Conservation (phyloP, 2,113 vertebrate genomes). For the Nicator chloris region DNA sequence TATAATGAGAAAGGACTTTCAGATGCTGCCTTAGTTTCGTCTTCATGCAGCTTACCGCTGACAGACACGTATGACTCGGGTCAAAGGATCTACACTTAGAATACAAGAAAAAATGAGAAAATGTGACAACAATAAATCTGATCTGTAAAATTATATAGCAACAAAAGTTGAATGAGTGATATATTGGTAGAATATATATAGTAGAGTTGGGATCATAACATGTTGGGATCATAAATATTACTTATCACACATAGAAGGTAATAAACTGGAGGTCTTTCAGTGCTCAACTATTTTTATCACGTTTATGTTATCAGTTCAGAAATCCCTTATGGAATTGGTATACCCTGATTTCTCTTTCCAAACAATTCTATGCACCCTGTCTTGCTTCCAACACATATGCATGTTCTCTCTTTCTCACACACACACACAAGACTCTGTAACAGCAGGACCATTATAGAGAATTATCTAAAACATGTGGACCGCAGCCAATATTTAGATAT, state of each 20-base stretch:
- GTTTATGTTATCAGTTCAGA: slow-evolving; percentile 15
- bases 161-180: not conserved
- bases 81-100: not conserved
- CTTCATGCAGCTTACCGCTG: not conserved
- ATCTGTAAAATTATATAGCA: not conserved
- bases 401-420: slow-evolving; percentile 36
- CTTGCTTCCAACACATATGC: slow-evolving; percentile 40
- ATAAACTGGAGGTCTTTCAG: not conserved
- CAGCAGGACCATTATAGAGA: slow-evolving; percentile 62
- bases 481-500: slow-evolving; percentile 67
- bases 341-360: slow-evolving; percentile 27
- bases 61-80: not conserved
- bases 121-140: not conserved
- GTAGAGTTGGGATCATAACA: not conserved
- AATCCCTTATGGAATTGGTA: slow-evolving; percentile 43
- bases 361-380: slow-evolving; percentile 39
- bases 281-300: not conserved
- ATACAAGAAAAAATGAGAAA: not conserved
- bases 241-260: not conserved
- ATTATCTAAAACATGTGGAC: slow-evolving; percentile 68
- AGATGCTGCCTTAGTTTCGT: not conserved
- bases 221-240: slow-evolving; percentile 5
- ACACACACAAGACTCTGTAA: slow-evolving; percentile 50
- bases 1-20: not conserved
- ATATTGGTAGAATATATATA: not conserved